phyloP scores from a whole-genome alignment of 2,113 vertebrate species.

The Atrichornis clamosus region DNA sequence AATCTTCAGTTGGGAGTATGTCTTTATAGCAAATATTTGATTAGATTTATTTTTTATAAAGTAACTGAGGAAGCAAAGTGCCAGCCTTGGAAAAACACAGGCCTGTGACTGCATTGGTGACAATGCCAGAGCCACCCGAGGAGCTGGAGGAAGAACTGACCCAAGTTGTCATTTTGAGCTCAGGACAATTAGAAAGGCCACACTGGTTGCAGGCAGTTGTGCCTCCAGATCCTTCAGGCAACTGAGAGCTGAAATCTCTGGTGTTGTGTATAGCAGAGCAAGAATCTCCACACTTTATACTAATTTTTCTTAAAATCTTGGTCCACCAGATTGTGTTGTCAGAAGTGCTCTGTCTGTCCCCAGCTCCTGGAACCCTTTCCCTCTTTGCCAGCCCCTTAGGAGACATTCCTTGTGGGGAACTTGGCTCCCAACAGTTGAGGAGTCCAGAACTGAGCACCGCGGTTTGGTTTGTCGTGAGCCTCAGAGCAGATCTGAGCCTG shows the following conservation, averaged over 20 bases:
- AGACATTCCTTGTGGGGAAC: accelerated
- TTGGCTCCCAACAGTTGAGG: background rate
- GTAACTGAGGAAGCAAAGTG: background rate
- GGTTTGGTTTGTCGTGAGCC: background rate
- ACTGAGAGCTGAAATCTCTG: background rate
- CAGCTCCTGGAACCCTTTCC: too few species aligned
- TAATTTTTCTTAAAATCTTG: background rate
- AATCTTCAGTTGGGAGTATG: background rate
- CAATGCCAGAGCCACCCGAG: background rate
- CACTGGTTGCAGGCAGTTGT: background rate
- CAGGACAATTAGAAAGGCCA: background rate
- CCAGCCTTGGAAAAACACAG: background rate
- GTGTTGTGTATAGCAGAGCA: background rate
- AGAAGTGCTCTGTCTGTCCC: background rate
- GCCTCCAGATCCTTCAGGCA: background rate
- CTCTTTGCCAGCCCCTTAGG: background rate
- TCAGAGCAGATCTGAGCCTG: background rate
- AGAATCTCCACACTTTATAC: background rate
- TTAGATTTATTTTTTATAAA: background rate
- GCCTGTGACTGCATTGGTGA: background rate
- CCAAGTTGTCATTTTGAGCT: background rate
- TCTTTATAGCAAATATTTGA: background rate
- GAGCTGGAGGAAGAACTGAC: background rate
- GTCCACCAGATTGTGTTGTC: background rate
- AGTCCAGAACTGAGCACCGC: background rate